Base-by-base conservation (phyloP, 35 echinoderm and acorn worm species). In the Eucidaris tribuloides region DNA sequence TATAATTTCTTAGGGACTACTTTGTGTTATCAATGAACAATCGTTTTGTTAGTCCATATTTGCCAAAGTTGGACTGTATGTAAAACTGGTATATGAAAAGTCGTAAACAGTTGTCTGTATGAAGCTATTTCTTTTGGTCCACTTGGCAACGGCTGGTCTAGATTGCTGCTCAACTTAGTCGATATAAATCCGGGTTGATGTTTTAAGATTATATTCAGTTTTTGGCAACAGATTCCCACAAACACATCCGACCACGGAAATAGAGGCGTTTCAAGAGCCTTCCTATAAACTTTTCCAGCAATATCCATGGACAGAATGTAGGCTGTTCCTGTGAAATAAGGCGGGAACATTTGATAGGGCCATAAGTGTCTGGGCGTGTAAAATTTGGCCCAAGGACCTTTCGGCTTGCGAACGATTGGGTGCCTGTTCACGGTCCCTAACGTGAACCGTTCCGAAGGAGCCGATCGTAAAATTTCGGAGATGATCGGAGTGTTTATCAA, bases 331-430 rank as follows among this genome's bases (percentile, higher is more conserved):
- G 80, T 61, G 56, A 60, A 60, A 61, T 44, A 82, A 1, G 80
- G 80, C 24, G 80, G 80, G 58, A 64, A 82, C 24, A 35, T 57
- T 39, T 28, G 5, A 0, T 20, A 30, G 15, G 80, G 56, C 80
- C 80, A 82, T 37, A 82, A 30, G 45, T 82, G 50, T n/a, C 7
- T 11, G 6, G 80, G 80, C 5, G 80, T 82, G 80, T 63, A 82
- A 6, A 57, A 82, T 37, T 82, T 82, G 38, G 36, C 52, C 52
- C 58, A 60, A 13, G 60, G 1, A 45, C 58, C 37, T 45, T 64
- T 82, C 1, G 80, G 68, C 19, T 74, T 40, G 14, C 68, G 68
- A 25, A 74, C 68, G 38, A 74, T 44, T 11, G 15, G 15, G 68
- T 74, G 38, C 68, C 35, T 1, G 20, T 74, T 33, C 15, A 74